These are phyloP conservation scores for Perizoma affinitatum DNA, from an alignment of 2,888 invertebrate species.

Conservation along the genomic window DNA sequence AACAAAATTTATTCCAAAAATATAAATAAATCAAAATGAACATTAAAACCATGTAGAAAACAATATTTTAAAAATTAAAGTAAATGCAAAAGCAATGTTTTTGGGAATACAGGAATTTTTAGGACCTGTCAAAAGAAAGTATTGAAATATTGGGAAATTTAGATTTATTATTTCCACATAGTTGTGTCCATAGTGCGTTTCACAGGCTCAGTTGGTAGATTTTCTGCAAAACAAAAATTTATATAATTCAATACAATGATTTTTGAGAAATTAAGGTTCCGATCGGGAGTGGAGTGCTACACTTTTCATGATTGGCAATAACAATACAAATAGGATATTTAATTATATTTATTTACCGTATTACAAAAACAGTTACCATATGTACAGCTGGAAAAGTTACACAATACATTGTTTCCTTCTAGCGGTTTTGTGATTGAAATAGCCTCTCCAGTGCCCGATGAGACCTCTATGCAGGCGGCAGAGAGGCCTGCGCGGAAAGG, in stretches of 20 bases:
- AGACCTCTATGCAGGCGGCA: constrained; percentile 88
- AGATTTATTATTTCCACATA: constrained; percentile 84
- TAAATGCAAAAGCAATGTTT: constrained; percentile 71
- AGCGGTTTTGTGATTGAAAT: constrained; percentile 91
- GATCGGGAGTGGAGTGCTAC: constrained; percentile 83
- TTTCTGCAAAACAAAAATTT: constrained; percentile 81
- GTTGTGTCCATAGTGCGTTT: constrained; percentile 82
- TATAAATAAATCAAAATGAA: constrained; percentile 80
- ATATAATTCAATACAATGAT: constrained; percentile 71
- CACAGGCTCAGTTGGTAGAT: constrained; percentile 80
- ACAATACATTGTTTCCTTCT: constrained; percentile 86
- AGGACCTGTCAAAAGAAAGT: constrained; percentile 81
- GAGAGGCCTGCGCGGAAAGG: constrained; percentile 85
- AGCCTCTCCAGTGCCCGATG: constrained; percentile 92
- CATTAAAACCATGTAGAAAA: constrained; percentile 82
- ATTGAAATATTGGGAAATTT: constrained; percentile 78
- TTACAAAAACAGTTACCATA: constrained; percentile 84
- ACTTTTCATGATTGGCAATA: constrained; percentile 70
- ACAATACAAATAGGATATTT: constrained; percentile 81
- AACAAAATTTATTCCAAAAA: constrained; percentile 83
- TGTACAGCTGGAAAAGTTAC: constrained; percentile 84
- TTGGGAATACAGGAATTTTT: constrained; percentile 73
- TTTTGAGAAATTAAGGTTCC: constrained; percentile 78
- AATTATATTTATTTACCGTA: constrained; percentile 82
- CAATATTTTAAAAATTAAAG: constrained; percentile 62